These are phyloP conservation scores for Umimayanthus kanabou DNA, from an alignment of 92 coral and sea anemone genomes.

Conservation along the genomic window DNA sequence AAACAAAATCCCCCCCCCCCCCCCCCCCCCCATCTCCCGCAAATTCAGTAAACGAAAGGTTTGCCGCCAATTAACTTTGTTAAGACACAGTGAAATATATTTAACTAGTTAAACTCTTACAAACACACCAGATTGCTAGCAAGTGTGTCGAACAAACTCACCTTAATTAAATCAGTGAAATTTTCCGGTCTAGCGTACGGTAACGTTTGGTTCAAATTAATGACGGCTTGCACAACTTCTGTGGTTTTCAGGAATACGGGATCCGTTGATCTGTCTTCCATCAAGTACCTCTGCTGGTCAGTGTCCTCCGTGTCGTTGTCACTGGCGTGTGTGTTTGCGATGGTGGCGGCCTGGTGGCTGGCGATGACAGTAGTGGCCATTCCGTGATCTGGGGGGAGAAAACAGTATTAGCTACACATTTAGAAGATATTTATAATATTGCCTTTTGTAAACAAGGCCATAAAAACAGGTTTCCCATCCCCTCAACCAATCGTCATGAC, in stretches of 20 bases:
- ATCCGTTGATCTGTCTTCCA: conserved; percentile 40
- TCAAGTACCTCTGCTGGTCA: conserved; percentile 17
- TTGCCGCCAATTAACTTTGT: no score
- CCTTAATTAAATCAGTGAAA: conserved; percentile 39
- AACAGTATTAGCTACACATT: neutral
- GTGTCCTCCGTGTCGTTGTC: neutral
- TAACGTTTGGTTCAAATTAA: conserved; percentile 41
- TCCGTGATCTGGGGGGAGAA: conserved; percentile 24
- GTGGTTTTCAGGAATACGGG: conserved; percentile 36
- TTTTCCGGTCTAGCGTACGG: conserved; percentile 39
- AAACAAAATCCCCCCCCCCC: no score
- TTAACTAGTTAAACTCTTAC: neutral
- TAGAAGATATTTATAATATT: no score
- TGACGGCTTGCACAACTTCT: conserved; percentile 44
- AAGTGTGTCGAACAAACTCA: neutral
- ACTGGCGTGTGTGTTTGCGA: conserved; percentile 4
- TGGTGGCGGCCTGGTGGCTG: conserved; percentile 38
- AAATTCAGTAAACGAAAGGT: no score
- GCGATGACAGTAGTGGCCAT: conserved; percentile 33
- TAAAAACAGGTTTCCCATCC: neutral
- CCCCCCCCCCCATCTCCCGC: no score
- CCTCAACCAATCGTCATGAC: no score
- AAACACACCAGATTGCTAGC: neutral
- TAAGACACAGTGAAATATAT: no score
- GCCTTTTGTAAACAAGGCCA: no score